phyloP scores from a whole-genome alignment of 2,888 invertebrate species.

The Phyllotreta cruciferae region DNA sequence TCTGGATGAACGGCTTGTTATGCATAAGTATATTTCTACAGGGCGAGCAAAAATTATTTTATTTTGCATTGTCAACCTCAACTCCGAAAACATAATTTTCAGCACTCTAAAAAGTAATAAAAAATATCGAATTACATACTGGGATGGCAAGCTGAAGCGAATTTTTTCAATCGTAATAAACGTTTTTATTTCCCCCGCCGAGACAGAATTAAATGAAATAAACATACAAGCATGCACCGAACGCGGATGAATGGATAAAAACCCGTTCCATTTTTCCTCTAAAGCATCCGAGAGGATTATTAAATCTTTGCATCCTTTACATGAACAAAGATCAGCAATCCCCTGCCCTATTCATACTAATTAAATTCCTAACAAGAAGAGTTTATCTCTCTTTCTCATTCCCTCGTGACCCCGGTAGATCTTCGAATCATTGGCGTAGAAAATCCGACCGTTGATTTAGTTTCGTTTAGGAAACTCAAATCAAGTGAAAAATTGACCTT shows the following conservation, averaged over 20 bases:
- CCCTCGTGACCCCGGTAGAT: too few species aligned
- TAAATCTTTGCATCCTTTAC: slow-evolving; percentile 27
- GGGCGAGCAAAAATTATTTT: background rate
- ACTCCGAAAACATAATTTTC: background rate
- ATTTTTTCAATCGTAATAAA: too few species aligned
- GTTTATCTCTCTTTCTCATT: slow-evolving; percentile 31
- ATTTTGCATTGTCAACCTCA: too few species aligned
- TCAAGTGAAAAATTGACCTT: too few species aligned
- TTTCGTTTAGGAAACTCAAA: too few species aligned
- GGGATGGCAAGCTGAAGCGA: too few species aligned
- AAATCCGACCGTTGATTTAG: too few species aligned
- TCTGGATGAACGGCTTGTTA: slow-evolving; percentile 22
- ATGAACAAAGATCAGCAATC: slow-evolving; percentile 26
- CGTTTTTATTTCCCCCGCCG: background rate
- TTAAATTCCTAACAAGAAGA: slow-evolving; percentile 42
- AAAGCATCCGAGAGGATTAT: slow-evolving; percentile 6
- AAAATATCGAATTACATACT: too few species aligned
- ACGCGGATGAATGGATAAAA: slow-evolving; percentile 1
- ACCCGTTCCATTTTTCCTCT: slow-evolving; percentile 6
- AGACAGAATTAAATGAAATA: slow-evolving; percentile 6
- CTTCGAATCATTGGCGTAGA: too few species aligned
- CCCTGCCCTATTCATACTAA: slow-evolving; percentile 34
- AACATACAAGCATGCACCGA: slow-evolving; percentile 4
- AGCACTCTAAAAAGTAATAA: background rate
- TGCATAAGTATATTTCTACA: background rate